A percentile compares a stretch with the other conserved stretches of the same genome.
Conservation (phyloP, 2,113 vertebrate species). For the Sylvilagus bachmani region DNA sequence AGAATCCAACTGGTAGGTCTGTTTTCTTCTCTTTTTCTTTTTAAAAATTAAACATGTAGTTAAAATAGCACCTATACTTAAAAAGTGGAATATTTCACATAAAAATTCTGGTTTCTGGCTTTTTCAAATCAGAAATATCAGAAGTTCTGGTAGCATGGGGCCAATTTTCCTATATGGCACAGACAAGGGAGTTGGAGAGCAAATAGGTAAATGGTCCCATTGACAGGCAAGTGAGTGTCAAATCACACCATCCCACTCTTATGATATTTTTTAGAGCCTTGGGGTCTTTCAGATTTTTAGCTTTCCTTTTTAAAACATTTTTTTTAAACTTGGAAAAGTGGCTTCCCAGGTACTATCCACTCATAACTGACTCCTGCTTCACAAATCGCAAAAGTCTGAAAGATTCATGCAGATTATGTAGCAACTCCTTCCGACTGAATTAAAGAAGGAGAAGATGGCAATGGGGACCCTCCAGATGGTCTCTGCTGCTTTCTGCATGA, state of each 20-base stretch:
- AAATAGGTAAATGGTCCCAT: fast-evolving
- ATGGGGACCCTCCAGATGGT: fast-evolving
- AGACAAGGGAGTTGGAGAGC: not conserved
- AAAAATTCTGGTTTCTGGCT: not conserved
- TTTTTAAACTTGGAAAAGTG: not conserved
- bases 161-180: not conserved
- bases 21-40: not conserved
- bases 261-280: not conserved
- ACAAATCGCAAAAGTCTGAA: not conserved
- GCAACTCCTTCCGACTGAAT: not conserved
- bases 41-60: not conserved
- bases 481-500: not conserved
- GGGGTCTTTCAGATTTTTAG: not conserved
- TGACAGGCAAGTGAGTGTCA: too few species aligned
- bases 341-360: not conserved
- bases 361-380: not conserved
- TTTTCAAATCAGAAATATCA: not conserved
- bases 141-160: not conserved
- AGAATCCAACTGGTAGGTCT: not conserved
- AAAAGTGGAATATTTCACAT: not conserved
- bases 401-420: not conserved
- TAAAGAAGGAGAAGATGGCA: not conserved
- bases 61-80: not conserved
- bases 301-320: not conserved
- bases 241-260: fast-evolving